A percentile compares a stretch with the other conserved stretches of the same genome.
Conservation (phyloP, 2,113 vertebrate species). For the Anarrhichthys ocellatus region DNA sequence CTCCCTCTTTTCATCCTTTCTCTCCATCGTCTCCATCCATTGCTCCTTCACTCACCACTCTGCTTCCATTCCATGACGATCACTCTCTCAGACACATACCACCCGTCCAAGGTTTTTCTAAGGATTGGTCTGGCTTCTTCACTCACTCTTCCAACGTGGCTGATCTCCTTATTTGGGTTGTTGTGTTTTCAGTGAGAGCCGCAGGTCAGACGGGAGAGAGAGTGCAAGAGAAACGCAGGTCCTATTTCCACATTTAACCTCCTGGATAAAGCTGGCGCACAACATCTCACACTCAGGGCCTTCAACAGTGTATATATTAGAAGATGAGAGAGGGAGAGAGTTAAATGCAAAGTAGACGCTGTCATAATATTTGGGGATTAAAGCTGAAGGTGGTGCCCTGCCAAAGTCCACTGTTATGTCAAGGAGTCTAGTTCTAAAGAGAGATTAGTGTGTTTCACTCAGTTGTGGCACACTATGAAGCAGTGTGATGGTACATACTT, state of each 20-base stretch:
- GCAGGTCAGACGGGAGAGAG: slow-evolving; percentile 44
- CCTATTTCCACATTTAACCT: slow-evolving; percentile 89
- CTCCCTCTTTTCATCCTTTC: slow-evolving; percentile 45
- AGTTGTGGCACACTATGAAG: neutral
- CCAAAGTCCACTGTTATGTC: neutral
- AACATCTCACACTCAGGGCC: slow-evolving; percentile 27
- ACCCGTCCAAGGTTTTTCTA: slow-evolving; percentile 78
- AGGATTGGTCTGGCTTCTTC: slow-evolving; percentile 83
- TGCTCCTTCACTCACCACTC: slow-evolving; percentile 66
- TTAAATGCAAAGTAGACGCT: slow-evolving; percentile 16
- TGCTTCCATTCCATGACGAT: slow-evolving; percentile 58
- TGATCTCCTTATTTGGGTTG: slow-evolving; percentile 94
- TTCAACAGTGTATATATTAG: slow-evolving; percentile 11
- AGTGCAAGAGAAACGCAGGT: slow-evolving; percentile 60
- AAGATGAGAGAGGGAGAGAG: neutral
- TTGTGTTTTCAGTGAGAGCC: slow-evolving; percentile 74
- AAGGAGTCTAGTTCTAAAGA: slow-evolving; percentile 9
- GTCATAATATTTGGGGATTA: slow-evolving; percentile 23
- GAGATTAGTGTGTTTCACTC: neutral
- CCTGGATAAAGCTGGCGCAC: slow-evolving; percentile 59
- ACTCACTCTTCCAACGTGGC: slow-evolving; percentile 51
- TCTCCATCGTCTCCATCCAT: slow-evolving; percentile 58
- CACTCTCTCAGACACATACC: slow-evolving; percentile 51
- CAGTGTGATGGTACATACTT: neutral
- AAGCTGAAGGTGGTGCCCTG: neutral